These are phyloP conservation scores for Vulpes ferrilata DNA, from an alignment of 2,113 vertebrate genomes.

Conservation along the genomic window DNA sequence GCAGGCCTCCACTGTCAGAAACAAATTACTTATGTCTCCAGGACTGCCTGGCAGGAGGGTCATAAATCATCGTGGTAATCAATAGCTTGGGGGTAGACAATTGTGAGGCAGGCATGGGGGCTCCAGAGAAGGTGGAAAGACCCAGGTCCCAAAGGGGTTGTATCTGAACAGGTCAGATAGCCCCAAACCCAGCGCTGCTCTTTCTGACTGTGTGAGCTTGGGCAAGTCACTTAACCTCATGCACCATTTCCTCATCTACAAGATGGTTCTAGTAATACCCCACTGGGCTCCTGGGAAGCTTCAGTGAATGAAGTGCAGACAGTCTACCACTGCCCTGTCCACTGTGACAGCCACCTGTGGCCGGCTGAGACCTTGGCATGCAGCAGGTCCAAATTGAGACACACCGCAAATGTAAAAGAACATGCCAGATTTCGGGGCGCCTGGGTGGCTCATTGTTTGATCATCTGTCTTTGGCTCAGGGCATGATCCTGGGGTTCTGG, in stretches of 20 bases:
- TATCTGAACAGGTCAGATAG: not conserved
- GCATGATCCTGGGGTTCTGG: too few species aligned
- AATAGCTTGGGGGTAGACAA: conserved; percentile 54
- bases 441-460: too few species aligned
- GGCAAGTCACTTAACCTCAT: not conserved
- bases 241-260: not conserved
- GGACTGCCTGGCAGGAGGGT: conserved; percentile 48
- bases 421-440: too few species aligned
- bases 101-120: not conserved
- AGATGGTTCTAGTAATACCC: not conserved
- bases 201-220: not conserved
- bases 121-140: not conserved
- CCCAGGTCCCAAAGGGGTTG: fast-evolving
- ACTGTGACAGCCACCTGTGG: fast-evolving
- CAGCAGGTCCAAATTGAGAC: not conserved
- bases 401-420: fast-evolving
- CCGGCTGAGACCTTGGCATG: fast-evolving
- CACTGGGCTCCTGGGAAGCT: not conserved
- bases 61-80: conserved; percentile 81
- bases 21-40: conserved; percentile 78
- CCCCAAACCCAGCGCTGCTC: not conserved
- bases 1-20: conserved; percentile 73
- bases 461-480: too few species aligned
- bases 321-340: not conserved
- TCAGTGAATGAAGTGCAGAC: not conserved